Evolutionary conservation across 2,797 vertebrate genomes (phyloP).

Genomic region (Acestrorhynchus altus): DNA sequence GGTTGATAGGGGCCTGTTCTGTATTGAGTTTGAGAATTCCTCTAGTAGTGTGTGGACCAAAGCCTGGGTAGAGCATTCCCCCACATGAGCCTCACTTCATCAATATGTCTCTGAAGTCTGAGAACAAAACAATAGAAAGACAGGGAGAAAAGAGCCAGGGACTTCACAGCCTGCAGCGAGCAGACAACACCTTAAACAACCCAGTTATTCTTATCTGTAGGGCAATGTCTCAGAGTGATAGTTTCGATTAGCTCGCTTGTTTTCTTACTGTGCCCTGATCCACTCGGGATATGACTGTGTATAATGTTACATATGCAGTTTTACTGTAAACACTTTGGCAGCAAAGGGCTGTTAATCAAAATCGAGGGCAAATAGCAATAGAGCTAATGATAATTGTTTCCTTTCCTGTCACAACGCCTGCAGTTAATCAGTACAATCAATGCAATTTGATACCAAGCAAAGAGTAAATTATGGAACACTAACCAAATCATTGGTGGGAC

Average conservation of each 20-base stretch:
- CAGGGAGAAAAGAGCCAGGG: slow-evolving; percentile 16
- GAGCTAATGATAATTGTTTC: slow-evolving; percentile 36
- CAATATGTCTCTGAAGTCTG: slow-evolving; percentile 50
- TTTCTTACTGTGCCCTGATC: slow-evolving; percentile 20
- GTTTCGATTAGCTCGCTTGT: slow-evolving; percentile 33
- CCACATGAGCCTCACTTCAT: slow-evolving; percentile 55
- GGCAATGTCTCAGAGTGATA: slow-evolving; percentile 25
- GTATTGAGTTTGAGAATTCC: slow-evolving; percentile 40
- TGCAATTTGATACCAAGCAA: background rate
- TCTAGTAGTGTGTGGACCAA: slow-evolving; percentile 36
- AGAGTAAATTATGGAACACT: background rate
- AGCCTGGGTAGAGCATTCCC: slow-evolving; percentile 22
- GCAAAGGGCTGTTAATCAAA: slow-evolving; percentile 20
- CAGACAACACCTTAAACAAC: slow-evolving; percentile 36
- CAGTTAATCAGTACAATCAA: background rate
- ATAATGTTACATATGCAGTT: slow-evolving; percentile 22
- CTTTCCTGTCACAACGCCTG: slow-evolving; percentile 21
- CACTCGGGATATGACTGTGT: slow-evolving; percentile 8
- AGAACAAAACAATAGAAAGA: slow-evolving; percentile 37
- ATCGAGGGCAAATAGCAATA: slow-evolving; percentile 7
- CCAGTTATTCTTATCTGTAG: slow-evolving; percentile 46
- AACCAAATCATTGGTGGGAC: background rate
- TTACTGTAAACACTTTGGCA: slow-evolving; percentile 35
- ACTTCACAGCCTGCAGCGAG: slow-evolving; percentile 35
- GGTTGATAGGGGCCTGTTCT: background rate